Conservation (phyloP, 2,888 invertebrate genomes). For the Ypsolopha sequella region DNA sequence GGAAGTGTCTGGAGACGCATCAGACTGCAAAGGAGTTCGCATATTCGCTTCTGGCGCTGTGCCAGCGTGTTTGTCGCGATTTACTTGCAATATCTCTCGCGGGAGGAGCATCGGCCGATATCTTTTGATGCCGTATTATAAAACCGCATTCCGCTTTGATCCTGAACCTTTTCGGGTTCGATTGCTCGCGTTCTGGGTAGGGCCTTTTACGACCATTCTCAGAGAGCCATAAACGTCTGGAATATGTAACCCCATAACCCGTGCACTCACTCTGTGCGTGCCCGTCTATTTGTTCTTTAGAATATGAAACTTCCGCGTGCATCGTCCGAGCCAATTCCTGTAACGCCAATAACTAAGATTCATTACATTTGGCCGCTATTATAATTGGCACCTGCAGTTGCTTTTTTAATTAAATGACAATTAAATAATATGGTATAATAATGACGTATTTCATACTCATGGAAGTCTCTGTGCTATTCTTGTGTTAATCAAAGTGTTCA, state of each 20-base stretch:
- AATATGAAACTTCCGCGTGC: not conserved
- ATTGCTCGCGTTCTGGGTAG: not conserved
- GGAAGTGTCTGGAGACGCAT: constrained; percentile 27
- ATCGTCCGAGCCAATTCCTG: not conserved
- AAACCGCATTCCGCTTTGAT: constrained; percentile 1
- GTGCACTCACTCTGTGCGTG: not conserved
- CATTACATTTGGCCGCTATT: not conserved
- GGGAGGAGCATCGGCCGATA: constrained; percentile 22
- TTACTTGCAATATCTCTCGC: constrained; percentile 15
- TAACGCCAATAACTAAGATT: not conserved
- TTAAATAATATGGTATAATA: not conserved
- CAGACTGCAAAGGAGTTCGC: constrained; percentile 54
- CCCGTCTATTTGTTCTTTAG: not conserved
- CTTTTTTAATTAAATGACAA: constrained; percentile 1
- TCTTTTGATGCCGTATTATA: not conserved
- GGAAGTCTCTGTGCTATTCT: not conserved
- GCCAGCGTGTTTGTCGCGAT: constrained; percentile 38
- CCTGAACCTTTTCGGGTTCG: not conserved
- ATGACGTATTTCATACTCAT: not conserved
- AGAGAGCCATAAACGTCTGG: not conserved
- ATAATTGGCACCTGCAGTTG: not conserved
- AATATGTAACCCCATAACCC: not conserved
- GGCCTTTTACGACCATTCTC: not conserved
- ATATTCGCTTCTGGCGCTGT: constrained; percentile 35
- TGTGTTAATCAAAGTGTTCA: not conserved